Base-by-base conservation (phyloP, 2,888 invertebrate genomes). In the Caradrina clavipalpis region DNA sequence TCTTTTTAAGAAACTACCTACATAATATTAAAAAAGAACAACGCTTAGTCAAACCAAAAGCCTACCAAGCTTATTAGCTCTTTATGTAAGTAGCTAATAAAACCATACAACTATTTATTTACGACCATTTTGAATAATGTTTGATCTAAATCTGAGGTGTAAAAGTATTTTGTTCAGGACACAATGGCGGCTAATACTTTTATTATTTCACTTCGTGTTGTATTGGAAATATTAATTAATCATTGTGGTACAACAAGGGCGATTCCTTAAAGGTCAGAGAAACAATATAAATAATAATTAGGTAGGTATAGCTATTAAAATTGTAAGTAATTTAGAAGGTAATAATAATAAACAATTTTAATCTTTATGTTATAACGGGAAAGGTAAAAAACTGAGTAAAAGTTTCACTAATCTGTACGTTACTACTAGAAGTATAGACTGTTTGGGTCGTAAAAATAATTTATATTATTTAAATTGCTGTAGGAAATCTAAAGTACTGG, bases 201-300 rank as follows among this genome's bases (percentile, higher is more conserved):
- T 53, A 77, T 65, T 65, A 58, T 62, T 76, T 76, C 51, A 50
- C 53, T 77, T 73, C 69, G 73, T 63, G 73, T 70, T 59, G 49
- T 72, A 68, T 73, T 67, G 55, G 31, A 61, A 79, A 60, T 61
- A 66, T 66, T 62, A 74, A 81, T 81, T 76, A 78, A 82, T 82
- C 75, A 82, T 61, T 64, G 50, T 67, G 42, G 45, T 64, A 62
- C 39, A 70, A 69, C 11, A 51, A 73, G 64, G 68, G 39, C 71
- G 22, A 66, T 69, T 62, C 55, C 45, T 56, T 47, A 73, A 82
- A 78, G 78, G 82, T 82, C 82, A 71, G 13, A 35, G 45, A 21
- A 56, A 69, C n/a, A 26, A 60, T 55, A 56, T 59, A 53, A 57
- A 62, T 64, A 57, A 59, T 51, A 56, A 76, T 75, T 39, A 71